Percentiles rank a stretch among this genome's conserved stretches.
Conservation (phyloP, 2,888 invertebrate species). For the Watsonalla binaria region DNA sequence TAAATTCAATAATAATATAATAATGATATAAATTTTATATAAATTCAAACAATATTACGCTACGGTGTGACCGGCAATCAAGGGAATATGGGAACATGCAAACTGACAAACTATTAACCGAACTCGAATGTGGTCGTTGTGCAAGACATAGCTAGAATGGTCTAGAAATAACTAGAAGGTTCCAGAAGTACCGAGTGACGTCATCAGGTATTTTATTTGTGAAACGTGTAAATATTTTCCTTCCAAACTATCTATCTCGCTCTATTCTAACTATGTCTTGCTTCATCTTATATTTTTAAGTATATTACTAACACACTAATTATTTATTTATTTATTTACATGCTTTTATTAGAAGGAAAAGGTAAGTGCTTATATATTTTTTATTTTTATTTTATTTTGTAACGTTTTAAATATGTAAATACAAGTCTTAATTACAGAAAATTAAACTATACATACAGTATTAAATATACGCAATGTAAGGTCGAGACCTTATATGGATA, state of each 20-base stretch:
- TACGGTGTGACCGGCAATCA: conserved; percentile 37
- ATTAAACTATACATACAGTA: too few relatives aligned
- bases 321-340: conserved; percentile 6
- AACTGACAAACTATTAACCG: conserved; percentile 43
- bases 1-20: not conserved
- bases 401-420: too few relatives aligned
- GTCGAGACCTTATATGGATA: too few relatives aligned
- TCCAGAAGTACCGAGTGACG: conserved; percentile 35
- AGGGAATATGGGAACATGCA: conserved; percentile 19
- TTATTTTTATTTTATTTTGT: not conserved
- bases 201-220: conserved; percentile 47
- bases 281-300: conserved; percentile 60
- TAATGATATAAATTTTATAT: not conserved
- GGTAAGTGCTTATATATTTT: conserved; percentile 29
- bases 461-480: too few relatives aligned
- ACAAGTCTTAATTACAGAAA: too few relatives aligned
- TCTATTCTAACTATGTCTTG: conserved; percentile 76
- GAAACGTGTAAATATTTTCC: conserved; percentile 33
- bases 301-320: conserved; percentile 36
- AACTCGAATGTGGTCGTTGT: conserved; percentile 74
- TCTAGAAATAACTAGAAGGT: conserved; percentile 24
- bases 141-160: conserved; percentile 71
- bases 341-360: conserved; percentile 6
- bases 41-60: conserved; percentile 29
- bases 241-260: conserved; percentile 40